Percentiles rank a stretch among this genome's conserved stretches.
These are phyloP conservation scores for Lepidochrysops patricia DNA, from an alignment of 2,888 invertebrate species.

Conservation along the genomic window DNA sequence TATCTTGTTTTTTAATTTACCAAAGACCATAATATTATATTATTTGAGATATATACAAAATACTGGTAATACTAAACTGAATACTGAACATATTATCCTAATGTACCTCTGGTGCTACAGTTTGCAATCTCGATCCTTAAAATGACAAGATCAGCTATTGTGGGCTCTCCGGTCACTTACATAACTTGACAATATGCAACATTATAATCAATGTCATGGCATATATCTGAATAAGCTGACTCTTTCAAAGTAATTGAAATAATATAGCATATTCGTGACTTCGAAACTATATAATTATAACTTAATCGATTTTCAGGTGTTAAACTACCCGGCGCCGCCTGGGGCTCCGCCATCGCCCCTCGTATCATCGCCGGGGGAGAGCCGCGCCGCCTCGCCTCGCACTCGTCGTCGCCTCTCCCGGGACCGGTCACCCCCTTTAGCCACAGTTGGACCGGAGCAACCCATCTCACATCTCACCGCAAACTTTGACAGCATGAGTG, in stretches of 20 bases:
- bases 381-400: constrained; percentile 81
- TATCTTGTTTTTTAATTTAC: neutral
- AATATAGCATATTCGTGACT: no score
- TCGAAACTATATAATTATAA: neutral
- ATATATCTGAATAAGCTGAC: neutral
- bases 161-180: no score
- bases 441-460: constrained; percentile 30
- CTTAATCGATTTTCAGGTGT: constrained; percentile 36
- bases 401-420: constrained; percentile 68
- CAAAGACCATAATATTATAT: no score
- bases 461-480: constrained; percentile 49
- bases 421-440: constrained; percentile 53
- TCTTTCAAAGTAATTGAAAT: no score
- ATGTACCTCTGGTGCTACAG: no score
- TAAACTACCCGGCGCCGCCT: constrained; percentile 46
- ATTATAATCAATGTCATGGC: no score
- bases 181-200: no score
- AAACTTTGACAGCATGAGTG: constrained; percentile 58
- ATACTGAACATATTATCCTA: no score
- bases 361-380: constrained; percentile 86
- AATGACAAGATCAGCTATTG: no score
- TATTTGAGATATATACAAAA: no score
- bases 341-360: constrained; percentile 78
- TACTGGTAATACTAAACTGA: no score
- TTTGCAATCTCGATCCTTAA: no score